Evolutionary conservation across 1,140 invertebrate species (phyloP), one percentile per base, ranked within the genome.

Genomic region (Ooceraea biroi): DNA sequence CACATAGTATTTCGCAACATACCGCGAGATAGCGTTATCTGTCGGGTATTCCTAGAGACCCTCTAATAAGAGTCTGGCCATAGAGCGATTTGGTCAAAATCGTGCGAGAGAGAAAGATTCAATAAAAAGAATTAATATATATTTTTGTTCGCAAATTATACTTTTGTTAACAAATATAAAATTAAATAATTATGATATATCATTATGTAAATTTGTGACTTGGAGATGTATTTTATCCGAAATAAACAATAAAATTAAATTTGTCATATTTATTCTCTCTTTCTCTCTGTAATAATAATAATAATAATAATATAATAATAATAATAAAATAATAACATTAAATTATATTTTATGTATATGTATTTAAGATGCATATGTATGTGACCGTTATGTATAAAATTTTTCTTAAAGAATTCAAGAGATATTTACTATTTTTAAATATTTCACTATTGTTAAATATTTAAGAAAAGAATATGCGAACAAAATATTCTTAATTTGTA

Each of bases 1-100:
- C 25, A 3, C 4, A 10, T 7, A 5, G 19, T 55, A 80, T 63
- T 91, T 30, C 19, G 17, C 77, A 88, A 50, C 78, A 91, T 91
- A 88, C 85, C 91, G 66, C 74, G 41, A 92, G 90, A 84, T 89
- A 82, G 85, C 88, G 86, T 71, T 82, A 91, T 69, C 84, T 91
- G 84, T 91, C 88, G 89, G 90, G 87, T 88, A 19, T 44, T 19
- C 10, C 22, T 3, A 19, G 30, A 65, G 41, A 65, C n/a, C n/a
- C n/a, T n/a, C n/a, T n/a, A n/a, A n/a, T n/a, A n/a, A n/a, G n/a
- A n/a, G n/a, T n/a, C n/a, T n/a, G n/a, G n/a, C n/a, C n/a, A n/a
- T n/a, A n/a, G n/a, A n/a, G n/a, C n/a, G n/a, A n/a, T n/a, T n/a
- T n/a, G n/a, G n/a, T n/a, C n/a, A n/a, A n/a, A n/a, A n/a, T n/a